Conservation (phyloP, 2,113 vertebrate genomes). For the Mugil cephalus region DNA sequence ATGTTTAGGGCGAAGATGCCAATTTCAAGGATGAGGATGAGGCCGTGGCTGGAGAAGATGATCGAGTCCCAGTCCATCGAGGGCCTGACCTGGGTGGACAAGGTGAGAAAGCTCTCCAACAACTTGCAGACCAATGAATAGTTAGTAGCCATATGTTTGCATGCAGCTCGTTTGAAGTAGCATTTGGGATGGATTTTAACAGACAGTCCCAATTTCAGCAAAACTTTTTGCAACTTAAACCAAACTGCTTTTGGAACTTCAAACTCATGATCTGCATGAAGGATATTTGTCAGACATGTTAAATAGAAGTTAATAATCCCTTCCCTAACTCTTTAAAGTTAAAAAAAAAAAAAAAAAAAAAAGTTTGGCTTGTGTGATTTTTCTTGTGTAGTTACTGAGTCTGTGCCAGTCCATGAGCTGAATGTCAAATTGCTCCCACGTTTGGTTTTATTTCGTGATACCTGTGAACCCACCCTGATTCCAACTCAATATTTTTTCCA, state of each 20-base stretch:
- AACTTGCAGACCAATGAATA: neutral
- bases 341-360: too few species aligned
- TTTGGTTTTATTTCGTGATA: neutral
- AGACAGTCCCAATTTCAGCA: neutral
- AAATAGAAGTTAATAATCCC: too few species aligned
- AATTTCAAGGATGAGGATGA: constrained; percentile 93
- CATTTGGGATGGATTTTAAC: neutral
- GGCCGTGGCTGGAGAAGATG: constrained; percentile 93
- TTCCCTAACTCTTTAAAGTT: too few species aligned
- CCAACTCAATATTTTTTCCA: neutral
- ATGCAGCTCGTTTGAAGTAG: constrained; percentile 2
- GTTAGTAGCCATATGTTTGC: neutral
- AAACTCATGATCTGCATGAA: neutral
- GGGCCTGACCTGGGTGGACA: constrained; percentile 93
- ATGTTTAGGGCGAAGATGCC: constrained; percentile 87
- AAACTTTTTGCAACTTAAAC: neutral
- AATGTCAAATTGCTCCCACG: neutral
- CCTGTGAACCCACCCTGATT: neutral
- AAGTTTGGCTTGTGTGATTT: too few species aligned
- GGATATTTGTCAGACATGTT: too few species aligned
- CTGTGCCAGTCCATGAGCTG: too few species aligned
- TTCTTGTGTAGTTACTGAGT: too few species aligned
- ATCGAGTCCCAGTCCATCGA: constrained; percentile 89
- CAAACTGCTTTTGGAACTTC: neutral
- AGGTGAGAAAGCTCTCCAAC: constrained; percentile 84